Conservation (phyloP, 2,888 invertebrate genomes). For the Protophormia terraenovae region DNA sequence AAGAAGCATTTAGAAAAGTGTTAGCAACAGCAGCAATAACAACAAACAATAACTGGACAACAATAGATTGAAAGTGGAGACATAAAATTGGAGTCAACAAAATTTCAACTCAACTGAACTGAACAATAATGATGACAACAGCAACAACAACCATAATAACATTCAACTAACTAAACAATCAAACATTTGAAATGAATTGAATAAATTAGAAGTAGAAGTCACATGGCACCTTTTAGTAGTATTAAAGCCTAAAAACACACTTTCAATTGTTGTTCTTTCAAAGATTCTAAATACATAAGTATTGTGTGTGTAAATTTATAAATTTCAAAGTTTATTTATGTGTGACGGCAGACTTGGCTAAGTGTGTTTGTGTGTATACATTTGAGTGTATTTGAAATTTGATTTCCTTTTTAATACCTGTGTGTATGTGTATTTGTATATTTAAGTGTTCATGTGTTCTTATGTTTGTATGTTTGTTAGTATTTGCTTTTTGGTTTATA, state of each 20-base stretch:
- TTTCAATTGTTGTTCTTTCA: background rate
- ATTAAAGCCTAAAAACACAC: background rate
- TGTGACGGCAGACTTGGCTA: background rate
- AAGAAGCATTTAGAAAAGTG: slow-evolving; percentile 23
- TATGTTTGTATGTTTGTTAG: slow-evolving; percentile 35
- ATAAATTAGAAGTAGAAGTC: slow-evolving; percentile 18
- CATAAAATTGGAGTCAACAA: slow-evolving; percentile 2
- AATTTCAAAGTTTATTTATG: background rate
- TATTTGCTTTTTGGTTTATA: slow-evolving; percentile 73
- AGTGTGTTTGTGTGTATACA: background rate
- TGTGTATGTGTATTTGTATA: background rate
- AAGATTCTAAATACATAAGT: background rate
- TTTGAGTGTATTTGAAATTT: slow-evolving; percentile 3
- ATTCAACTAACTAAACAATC: background rate
- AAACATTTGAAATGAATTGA: slow-evolving; percentile 13
- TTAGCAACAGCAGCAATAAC: background rate
- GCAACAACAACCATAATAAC: background rate
- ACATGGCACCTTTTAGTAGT: background rate
- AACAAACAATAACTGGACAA: slow-evolving; percentile 4
- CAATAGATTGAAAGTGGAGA: background rate
- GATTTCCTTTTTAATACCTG: background rate
- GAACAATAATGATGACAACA: slow-evolving; percentile 43
- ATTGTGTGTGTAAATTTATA: background rate
- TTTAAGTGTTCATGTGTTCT: background rate
- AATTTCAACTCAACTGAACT: slow-evolving; percentile 24